A percentile compares a stretch with the other conserved stretches of the same genome.
Evolutionary conservation across 2,888 invertebrate genomes (phyloP).

Genomic region (Blera fallax): DNA sequence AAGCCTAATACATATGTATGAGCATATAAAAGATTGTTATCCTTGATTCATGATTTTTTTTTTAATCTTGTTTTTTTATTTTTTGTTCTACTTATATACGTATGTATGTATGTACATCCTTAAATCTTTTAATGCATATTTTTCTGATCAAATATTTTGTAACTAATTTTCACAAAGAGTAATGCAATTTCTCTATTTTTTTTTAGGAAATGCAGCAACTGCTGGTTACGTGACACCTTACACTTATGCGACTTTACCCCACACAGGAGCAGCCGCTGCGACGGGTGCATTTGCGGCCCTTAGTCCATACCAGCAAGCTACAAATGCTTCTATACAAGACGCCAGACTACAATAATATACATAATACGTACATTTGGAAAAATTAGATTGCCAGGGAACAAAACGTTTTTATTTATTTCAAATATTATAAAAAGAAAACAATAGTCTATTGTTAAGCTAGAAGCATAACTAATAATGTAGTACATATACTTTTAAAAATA

Average conservation of each 20-base stretch:
- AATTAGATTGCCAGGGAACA: conserved; percentile 54
- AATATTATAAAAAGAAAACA: conserved; percentile 29
- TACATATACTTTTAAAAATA: conserved; percentile 37
- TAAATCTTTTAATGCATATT: neutral
- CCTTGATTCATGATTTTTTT: neutral
- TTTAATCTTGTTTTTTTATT: neutral
- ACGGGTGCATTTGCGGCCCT: conserved; percentile 61
- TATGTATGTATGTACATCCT: too few species aligned
- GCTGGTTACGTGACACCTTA: conserved; percentile 67
- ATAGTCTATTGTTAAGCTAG: conserved; percentile 41
- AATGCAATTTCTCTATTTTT: neutral
- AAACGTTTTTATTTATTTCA: conserved; percentile 48
- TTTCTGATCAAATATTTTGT: neutral
- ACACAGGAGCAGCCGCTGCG: conserved; percentile 51
- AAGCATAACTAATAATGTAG: conserved; percentile 42
- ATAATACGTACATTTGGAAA: conserved; percentile 9
- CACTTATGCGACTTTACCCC: conserved; percentile 66
- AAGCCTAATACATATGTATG: too few species aligned
- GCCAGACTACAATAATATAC: conserved; percentile 64
- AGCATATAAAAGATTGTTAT: neutral
- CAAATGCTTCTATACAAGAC: conserved; percentile 67
- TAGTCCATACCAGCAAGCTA: conserved; percentile 63
- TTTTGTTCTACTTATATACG: neutral
- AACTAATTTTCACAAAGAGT: neutral
- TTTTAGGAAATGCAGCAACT: conserved; percentile 63